Evolutionary conservation across 2,113 vertebrate genomes (phyloP).

Genomic region (Paramormyrops kingsleyae): DNA sequence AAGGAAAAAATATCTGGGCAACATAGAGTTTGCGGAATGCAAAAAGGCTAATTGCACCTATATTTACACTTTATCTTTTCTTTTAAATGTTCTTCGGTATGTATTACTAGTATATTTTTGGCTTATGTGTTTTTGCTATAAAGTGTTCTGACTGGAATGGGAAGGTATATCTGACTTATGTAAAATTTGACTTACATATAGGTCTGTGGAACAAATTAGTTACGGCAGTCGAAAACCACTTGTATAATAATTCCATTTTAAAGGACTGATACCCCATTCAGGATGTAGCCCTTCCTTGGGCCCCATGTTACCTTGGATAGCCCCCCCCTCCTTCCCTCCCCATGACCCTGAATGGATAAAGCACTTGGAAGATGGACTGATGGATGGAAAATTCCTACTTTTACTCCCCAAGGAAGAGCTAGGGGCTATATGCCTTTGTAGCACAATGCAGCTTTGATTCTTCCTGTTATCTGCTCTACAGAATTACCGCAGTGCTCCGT

Average conservation of each 20-base stretch:
- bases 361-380: neutral
- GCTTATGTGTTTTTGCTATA: too few relatives aligned
- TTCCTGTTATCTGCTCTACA: neutral
- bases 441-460: neutral
- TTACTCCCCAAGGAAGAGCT: neutral
- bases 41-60: neutral
- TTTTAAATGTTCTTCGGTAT: neutral
- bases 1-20: neutral
- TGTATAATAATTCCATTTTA: neutral
- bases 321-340: neutral
- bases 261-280: neutral
- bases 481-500: neutral
- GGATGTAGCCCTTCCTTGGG: neutral
- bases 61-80: neutral
- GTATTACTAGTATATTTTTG: neutral
- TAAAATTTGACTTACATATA: neutral
- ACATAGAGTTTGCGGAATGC: neutral
- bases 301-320: neutral
- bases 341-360: neutral
- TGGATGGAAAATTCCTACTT: neutral
- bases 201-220: neutral
- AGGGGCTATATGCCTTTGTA: neutral
- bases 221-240: neutral
- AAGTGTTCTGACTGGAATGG: neutral
- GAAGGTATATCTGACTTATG: neutral